Base-by-base conservation (phyloP, 2,113 vertebrate genomes). In the Helogale parvula region DNA sequence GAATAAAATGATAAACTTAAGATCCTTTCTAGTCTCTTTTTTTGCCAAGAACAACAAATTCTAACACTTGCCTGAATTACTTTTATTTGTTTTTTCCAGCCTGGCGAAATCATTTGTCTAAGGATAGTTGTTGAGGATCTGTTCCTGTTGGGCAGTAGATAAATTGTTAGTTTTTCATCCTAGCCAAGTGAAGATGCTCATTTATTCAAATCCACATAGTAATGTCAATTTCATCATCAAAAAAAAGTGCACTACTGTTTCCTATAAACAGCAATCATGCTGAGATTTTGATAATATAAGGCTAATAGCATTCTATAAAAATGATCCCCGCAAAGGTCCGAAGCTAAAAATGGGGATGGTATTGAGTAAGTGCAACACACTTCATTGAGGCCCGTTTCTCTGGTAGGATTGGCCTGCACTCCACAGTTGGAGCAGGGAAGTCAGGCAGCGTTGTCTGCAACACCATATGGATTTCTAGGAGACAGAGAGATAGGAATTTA, bases 81-180 rank as follows among this genome's bases (percentile, higher is more conserved):
- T 91, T 74, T 81, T 54, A 27, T 35, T 93, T 33, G 57, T 60
- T 60, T 38, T 94, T 57, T 57, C 54, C 21, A 88, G 21, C 2
- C 35, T 50, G 33, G 17, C 95, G n/a, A 68, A 74, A 88, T 90
- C 23, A 66, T 50, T 47, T 87, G 15, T 90, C 7, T 95, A 65
- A 88, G 4, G 10, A 72, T 47, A 86, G 33, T 71, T 88, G 25
- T 11, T 96, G 17, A 82, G 60, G 5, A 82, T 82, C 16, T 82
- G 8, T 69, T 82, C 15, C 65, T 72, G 29, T 27, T 79, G 50
- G 17, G 50, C 31, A 96, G 7, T 27, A 14, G 33, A 69, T 63
- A 81, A 93, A 92, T 72, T 69, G 17, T 86, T 14, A 25, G n/a
- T 21, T 89, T 88, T 91, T 77, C 80, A 93, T 82, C 93, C n/a